Evolutionary conservation across 2,797 vertebrate species (phyloP).

Genomic region (Gallinago stenura): DNA sequence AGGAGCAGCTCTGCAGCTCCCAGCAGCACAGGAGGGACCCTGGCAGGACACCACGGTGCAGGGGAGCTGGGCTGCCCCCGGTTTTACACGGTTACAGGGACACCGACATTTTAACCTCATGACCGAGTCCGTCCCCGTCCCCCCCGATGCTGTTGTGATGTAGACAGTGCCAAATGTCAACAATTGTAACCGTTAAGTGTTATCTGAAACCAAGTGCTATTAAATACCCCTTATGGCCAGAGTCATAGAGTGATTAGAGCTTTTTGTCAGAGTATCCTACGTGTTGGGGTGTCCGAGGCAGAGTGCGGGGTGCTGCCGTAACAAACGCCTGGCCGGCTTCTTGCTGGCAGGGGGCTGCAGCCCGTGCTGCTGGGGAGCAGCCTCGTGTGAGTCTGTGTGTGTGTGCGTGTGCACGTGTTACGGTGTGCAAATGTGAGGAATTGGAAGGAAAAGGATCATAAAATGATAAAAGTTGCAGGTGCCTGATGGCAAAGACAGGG

Average conservation of each 20-base stretch:
- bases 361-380: rapidly evolving
- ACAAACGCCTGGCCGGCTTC: background rate
- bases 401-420: background rate
- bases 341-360: background rate
- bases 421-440: background rate
- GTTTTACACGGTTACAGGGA: background rate
- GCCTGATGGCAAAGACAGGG: background rate
- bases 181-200: background rate
- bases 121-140: background rate
- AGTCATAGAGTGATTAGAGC: background rate
- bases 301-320: rapidly evolving
- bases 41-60: rapidly evolving
- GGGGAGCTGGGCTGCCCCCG: background rate
- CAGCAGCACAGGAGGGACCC: background rate
- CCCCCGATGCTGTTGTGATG: background rate
- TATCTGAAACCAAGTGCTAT: background rate
- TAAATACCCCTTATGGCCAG: conserved; percentile 7
- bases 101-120: background rate
- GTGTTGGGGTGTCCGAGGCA: background rate
- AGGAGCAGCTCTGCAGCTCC: rapidly evolving
- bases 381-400: background rate
- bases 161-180: background rate
- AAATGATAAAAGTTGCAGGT: background rate
- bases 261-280: background rate
- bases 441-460: background rate